These are phyloP conservation scores for Sardina pilchardus DNA, from an alignment of 2,113 vertebrate genomes.

Conservation along the genomic window DNA sequence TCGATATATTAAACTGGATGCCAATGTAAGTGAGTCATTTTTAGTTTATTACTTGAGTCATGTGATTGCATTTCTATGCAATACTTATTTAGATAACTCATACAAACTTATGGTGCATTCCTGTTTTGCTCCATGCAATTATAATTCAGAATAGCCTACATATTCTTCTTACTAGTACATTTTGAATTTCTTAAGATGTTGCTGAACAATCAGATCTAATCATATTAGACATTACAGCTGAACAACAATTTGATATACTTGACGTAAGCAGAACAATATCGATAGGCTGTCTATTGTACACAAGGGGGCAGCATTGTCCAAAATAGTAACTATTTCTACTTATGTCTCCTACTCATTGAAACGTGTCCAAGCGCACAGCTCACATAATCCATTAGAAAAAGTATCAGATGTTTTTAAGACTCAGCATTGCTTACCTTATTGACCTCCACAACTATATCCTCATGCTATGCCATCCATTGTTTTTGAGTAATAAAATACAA, in stretches of 20 bases:
- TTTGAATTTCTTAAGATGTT: background rate
- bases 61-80: background rate
- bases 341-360: background rate
- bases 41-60: background rate
- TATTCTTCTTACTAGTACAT: background rate
- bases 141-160: background rate
- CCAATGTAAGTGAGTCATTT: conserved; percentile 47
- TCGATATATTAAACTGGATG: conserved; percentile 65
- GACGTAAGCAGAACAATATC: background rate
- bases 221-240: background rate
- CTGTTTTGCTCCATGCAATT: background rate
- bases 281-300: background rate
- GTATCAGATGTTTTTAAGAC: background rate
- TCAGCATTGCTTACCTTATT: background rate
- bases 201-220: background rate
- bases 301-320: background rate
- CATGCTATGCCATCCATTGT: background rate
- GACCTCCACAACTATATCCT: background rate
- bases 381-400: background rate
- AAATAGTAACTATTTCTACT: background rate
- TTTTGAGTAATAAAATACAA: background rate
- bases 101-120: background rate
- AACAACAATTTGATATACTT: background rate
- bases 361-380: background rate
- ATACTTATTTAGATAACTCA: background rate